Percentiles rank a stretch among this genome's conserved stretches.
Evolutionary conservation across 2,797 vertebrate genomes (phyloP).

Genomic region (Rhinophrynus dorsalis): DNA sequence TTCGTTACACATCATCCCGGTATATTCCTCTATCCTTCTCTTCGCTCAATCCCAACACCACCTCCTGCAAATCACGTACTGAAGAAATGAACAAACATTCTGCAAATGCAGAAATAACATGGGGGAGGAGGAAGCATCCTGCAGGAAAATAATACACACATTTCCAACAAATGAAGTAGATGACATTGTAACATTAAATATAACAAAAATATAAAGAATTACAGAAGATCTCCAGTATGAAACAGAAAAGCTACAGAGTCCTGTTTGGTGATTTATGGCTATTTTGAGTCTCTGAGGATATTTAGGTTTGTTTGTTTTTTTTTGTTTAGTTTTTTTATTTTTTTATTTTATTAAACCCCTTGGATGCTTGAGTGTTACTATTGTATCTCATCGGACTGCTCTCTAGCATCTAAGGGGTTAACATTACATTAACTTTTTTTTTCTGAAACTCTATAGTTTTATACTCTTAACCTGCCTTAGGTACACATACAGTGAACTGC

Average conservation of each 20-base stretch:
- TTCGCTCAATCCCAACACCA: constrained; percentile 46
- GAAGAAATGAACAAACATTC: constrained; percentile 64
- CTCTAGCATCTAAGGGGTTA: no score
- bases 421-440: constrained; percentile 37
- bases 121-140: constrained; percentile 53
- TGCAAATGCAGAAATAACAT: constrained; percentile 61
- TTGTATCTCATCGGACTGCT: no score
- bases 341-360: constrained; percentile 54
- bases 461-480: constrained; percentile 5
- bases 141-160: constrained; percentile 49
- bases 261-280: constrained; percentile 82
- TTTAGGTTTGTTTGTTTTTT: constrained; percentile 58
- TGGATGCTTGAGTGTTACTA: no score
- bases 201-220: constrained; percentile 64
- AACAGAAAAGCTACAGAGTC: constrained; percentile 72
- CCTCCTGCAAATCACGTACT: constrained; percentile 62
- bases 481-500: neutral
- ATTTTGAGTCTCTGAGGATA: constrained; percentile 79
- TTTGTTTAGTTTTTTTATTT: constrained; percentile 41
- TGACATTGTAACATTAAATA: constrained; percentile 73
- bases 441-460: constrained; percentile 68
- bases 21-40: constrained; percentile 52
- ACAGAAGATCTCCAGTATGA: constrained; percentile 49
- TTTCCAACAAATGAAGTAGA: constrained; percentile 53
- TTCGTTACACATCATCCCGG: no score